phyloP scores from a whole-genome alignment of 2,888 invertebrate species.

The Cotesia congregata region DNA sequence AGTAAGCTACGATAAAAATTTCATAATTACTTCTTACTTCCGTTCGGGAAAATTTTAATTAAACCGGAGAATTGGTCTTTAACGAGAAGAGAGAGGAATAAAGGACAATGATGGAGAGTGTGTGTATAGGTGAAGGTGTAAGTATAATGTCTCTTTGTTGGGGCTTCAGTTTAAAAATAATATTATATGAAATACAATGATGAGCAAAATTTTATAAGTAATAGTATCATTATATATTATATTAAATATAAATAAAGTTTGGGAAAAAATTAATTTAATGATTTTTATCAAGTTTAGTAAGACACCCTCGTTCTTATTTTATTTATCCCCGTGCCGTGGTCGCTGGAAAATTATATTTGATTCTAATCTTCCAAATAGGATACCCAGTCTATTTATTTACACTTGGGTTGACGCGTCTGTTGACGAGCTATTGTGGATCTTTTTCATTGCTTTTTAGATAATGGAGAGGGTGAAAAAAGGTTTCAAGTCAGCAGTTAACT shows the following conservation, averaged over 20 bases:
- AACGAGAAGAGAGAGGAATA: conserved; percentile 48
- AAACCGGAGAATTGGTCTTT: conserved; percentile 61
- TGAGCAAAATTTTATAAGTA: too few species aligned
- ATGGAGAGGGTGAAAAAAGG: neutral
- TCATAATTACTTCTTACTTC: conserved; percentile 65
- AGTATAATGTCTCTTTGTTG: conserved; percentile 35
- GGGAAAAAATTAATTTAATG: neutral
- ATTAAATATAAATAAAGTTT: neutral
- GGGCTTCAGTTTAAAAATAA: neutral
- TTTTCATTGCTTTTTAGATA: neutral
- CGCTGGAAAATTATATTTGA: conserved; percentile 65
- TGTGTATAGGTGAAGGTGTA: neutral
- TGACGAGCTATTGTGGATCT: conserved; percentile 46
- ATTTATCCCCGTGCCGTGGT: conserved; percentile 19
- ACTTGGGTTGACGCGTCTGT: conserved; percentile 56
- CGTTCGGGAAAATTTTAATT: conserved; percentile 63
- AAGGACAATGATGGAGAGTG: conserved; percentile 6
- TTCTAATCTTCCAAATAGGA: conserved; percentile 67
- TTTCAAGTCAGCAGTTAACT: neutral
- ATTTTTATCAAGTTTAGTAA: neutral
- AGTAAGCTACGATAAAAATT: conserved; percentile 59
- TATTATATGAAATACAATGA: too few species aligned
- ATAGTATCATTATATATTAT: conserved; percentile 1
- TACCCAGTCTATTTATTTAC: conserved; percentile 66
- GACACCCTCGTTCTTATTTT: neutral